Evolutionary conservation across 2,888 invertebrate species (phyloP).

Genomic region (Lithophane socia): DNA sequence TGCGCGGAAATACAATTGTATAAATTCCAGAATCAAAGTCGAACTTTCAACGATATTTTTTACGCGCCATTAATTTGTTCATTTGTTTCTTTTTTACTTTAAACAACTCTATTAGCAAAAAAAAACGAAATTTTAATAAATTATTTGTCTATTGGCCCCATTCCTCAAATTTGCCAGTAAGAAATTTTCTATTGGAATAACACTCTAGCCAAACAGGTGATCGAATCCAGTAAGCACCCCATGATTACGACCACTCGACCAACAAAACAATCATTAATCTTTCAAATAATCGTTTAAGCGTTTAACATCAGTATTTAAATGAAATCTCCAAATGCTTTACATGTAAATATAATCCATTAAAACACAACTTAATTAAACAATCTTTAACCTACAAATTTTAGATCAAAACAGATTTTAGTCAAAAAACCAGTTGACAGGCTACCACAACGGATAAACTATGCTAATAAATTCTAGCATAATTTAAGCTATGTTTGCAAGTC

Average conservation of each 20-base stretch:
- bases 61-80: no score
- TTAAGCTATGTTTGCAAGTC: conserved; percentile 24
- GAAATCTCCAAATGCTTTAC: not conserved
- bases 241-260: no score
- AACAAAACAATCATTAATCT: not conserved
- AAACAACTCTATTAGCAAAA: no score
- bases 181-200: not conserved
- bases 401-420: conserved; percentile 40
- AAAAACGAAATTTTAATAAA: no score
- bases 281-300: not conserved
- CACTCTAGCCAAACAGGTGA: no score
- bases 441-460: conserved; percentile 40
- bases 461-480: conserved; percentile 58
- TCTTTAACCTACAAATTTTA: conserved; percentile 39
- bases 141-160: not conserved
- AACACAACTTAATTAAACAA: conserved; percentile 28
- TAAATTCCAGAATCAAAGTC: no score
- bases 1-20: no score
- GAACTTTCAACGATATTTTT: no score
- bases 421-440: conserved; percentile 30
- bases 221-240: no score
- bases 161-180: not conserved
- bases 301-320: conserved; percentile 18
- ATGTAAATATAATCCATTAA: conserved; percentile 35
- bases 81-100: no score